Percentiles rank a stretch among this genome's conserved stretches.
phyloP scores from a whole-genome alignment of 2,888 invertebrate species.

The Machimus rusticus region DNA sequence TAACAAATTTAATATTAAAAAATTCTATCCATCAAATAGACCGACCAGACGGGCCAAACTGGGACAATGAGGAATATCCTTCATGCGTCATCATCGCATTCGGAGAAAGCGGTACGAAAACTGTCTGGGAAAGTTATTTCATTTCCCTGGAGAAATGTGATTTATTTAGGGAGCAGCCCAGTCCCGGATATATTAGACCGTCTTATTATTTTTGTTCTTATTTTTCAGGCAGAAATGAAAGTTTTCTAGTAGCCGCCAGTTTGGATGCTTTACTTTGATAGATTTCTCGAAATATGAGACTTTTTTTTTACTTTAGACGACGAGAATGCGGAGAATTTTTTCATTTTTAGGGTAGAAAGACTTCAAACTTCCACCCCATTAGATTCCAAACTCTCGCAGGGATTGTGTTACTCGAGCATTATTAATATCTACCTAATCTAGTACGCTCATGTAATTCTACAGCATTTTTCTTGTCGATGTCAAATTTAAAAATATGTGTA shows the following conservation, averaged over 20 bases:
- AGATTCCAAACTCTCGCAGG: background rate
- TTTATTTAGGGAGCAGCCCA: background rate
- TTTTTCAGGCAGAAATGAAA: background rate
- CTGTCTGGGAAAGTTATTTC: background rate
- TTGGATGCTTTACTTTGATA: background rate
- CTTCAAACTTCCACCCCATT: background rate
- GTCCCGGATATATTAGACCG: background rate
- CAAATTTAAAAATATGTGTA: too few relatives aligned
- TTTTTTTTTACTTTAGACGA: background rate
- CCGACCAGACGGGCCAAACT: background rate
- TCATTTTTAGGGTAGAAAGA: background rate
- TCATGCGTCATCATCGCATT: conserved; percentile 5
- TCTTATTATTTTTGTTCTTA: background rate
- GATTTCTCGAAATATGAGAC: background rate
- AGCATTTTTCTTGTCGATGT: background rate
- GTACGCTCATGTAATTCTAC: background rate
- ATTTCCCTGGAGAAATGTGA: conserved; percentile 2
- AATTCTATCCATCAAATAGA: conserved; percentile 8
- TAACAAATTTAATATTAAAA: conserved; percentile 26
- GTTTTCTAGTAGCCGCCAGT: background rate
- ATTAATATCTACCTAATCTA: background rate
- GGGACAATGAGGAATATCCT: background rate
- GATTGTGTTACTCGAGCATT: background rate
- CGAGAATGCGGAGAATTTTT: background rate
- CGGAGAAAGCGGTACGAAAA: background rate